Evolutionary conservation across 2,113 vertebrate species (phyloP).

Genomic region (Campylomormyrus numenius): DNA sequence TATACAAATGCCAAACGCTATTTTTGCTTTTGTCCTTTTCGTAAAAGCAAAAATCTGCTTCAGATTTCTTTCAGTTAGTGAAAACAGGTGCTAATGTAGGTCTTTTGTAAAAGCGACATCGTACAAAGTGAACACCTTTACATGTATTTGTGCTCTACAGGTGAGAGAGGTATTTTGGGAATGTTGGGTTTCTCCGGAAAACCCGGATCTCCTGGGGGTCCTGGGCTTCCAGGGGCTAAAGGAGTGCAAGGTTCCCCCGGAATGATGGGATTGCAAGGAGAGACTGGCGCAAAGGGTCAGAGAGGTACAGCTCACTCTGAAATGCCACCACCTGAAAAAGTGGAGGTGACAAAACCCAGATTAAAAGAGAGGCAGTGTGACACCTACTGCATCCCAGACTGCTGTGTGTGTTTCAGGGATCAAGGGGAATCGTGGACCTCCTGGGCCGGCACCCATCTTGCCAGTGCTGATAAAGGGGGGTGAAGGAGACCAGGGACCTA

Average conservation of each 20-base stretch:
- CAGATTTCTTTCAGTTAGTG: neutral
- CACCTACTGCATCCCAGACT: neutral
- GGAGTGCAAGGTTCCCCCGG: neutral
- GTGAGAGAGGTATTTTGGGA: conserved; percentile 71
- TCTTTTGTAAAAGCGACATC: neutral
- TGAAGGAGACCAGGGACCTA: neutral
- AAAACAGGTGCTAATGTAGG: neutral
- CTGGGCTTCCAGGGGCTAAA: conserved; percentile 59
- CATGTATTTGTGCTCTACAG: conserved; percentile 45
- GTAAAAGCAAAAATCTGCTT: neutral
- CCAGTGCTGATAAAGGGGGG: neutral
- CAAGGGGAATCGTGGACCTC: neutral
- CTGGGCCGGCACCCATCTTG: neutral
- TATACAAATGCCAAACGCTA: neutral
- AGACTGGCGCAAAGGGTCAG: neutral
- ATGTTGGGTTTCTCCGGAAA: conserved; percentile 76
- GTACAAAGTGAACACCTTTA: neutral
- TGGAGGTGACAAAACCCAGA: neutral
- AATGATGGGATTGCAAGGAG: neutral
- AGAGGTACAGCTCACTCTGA: neutral
- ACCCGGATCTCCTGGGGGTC: conserved; percentile 62
- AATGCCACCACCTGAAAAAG: neutral
- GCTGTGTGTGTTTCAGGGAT: conserved; percentile 7
- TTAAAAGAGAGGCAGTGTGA: neutral
- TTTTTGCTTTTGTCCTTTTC: neutral